Evolutionary conservation across 2,888 invertebrate species (phyloP).

Genomic region (Philhelius pedissequus): DNA sequence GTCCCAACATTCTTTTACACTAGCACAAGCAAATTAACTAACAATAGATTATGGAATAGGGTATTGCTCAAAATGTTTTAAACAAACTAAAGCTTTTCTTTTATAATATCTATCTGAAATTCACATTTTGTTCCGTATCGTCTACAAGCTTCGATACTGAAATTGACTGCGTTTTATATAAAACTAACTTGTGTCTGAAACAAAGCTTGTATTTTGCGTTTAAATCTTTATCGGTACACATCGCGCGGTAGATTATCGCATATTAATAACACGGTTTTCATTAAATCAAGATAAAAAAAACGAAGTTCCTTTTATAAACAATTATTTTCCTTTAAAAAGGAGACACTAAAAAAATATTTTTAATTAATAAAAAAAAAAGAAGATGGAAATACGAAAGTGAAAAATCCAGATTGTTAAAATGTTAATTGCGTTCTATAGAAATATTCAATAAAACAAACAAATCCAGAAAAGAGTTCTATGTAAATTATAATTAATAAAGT

Average conservation of each 20-base stretch:
- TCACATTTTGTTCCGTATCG: neutral
- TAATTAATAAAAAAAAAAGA: slow-evolving; percentile 3
- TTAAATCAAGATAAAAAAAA: neutral
- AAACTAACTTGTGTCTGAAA: slow-evolving; percentile 41
- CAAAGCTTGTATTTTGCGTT: slow-evolving; percentile 55
- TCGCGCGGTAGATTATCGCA: slow-evolving; percentile 44
- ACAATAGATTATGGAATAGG: neutral
- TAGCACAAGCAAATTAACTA: too few relatives aligned
- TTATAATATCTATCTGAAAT: neutral
- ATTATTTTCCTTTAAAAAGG: neutral
- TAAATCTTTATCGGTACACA: slow-evolving; percentile 49
- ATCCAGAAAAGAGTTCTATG: neutral
- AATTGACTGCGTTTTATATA: slow-evolving; percentile 43
- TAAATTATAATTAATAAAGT: neutral
- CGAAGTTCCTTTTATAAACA: neutral
- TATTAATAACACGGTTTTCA: slow-evolving; percentile 16
- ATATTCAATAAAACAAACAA: neutral
- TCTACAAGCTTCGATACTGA: slow-evolving; percentile 7
- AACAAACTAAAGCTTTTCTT: neutral
- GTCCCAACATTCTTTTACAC: too few relatives aligned
- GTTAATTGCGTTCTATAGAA: neutral
- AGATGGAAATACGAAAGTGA: slow-evolving; percentile 20
- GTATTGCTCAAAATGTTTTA: neutral
- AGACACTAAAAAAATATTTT: too few relatives aligned
- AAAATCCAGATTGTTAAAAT: slow-evolving; percentile 1